Evolutionary conservation across 2,888 invertebrate species (phyloP).

Genomic region (Salticus scenicus): DNA sequence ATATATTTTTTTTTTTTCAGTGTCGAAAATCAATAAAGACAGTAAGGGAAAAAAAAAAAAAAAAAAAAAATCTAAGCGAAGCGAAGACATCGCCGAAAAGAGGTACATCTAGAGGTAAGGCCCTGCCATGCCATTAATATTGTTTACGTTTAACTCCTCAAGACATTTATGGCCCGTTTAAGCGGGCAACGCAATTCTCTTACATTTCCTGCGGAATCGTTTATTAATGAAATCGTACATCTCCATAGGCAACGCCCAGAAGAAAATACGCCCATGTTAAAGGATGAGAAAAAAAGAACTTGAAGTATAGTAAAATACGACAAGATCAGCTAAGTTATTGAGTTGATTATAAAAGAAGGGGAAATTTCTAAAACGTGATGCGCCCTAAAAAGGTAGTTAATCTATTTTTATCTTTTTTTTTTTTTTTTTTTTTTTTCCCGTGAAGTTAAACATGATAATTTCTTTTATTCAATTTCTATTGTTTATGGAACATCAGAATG

Average conservation of each 20-base stretch:
- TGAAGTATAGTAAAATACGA: not conserved
- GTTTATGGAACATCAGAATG: too few species aligned
- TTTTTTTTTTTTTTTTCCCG: too few species aligned
- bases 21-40: not conserved
- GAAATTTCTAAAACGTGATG: too few species aligned
- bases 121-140: constrained; percentile 56
- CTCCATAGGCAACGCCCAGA: constrained; percentile 30
- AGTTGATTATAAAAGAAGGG: too few species aligned
- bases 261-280: not conserved
- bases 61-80: not conserved
- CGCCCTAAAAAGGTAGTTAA: too few species aligned
- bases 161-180: constrained; percentile 65
- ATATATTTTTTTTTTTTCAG: not conserved
- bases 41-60: not conserved
- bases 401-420: too few species aligned
- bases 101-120: constrained; percentile 23
- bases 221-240: constrained; percentile 61
- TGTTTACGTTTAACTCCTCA: constrained; percentile 65
- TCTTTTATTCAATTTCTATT: too few species aligned
- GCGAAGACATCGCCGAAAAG: not conserved
- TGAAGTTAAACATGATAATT: too few species aligned
- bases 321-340: not conserved
- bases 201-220: constrained; percentile 44
- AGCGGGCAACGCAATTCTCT: constrained; percentile 53
- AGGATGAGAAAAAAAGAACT: not conserved